Percentiles rank a stretch among this genome's conserved stretches.
phyloP scores from a whole-genome alignment of 2,888 invertebrate species.

The Dolomedes plantarius region DNA sequence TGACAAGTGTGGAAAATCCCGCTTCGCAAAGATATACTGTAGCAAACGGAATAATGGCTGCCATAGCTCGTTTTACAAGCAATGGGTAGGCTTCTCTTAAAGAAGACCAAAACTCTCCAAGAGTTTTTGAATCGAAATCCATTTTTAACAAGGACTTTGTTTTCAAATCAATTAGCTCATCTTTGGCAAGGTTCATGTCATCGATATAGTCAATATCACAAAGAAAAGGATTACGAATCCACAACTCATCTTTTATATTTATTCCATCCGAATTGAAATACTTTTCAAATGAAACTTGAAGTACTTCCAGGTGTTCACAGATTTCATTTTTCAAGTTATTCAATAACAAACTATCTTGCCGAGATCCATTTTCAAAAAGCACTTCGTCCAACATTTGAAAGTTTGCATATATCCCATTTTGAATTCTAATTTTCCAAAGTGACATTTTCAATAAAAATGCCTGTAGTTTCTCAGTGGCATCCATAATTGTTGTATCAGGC shows the following conservation, averaged over 20 bases:
- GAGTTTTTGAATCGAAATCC: conserved; percentile 39
- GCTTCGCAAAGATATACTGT: conserved; percentile 44
- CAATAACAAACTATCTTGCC: conserved; percentile 30
- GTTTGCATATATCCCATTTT: conserved; percentile 28
- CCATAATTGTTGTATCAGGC: conserved; percentile 28
- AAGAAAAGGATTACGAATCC: conserved; percentile 50
- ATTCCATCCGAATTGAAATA: conserved; percentile 38
- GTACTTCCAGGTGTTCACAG: no score
- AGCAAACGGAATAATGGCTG: conserved; percentile 43
- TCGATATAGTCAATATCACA: conserved; percentile 47
- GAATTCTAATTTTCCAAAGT: conserved; percentile 20
- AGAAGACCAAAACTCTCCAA: conserved; percentile 22
- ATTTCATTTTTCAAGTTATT: no score
- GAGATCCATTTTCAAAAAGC: conserved; percentile 34
- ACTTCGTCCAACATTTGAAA: conserved; percentile 36
- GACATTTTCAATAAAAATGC: conserved; percentile 29
- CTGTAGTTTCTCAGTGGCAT: conserved; percentile 32
- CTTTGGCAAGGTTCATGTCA: conserved; percentile 46
- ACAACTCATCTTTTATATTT: conserved; percentile 50
- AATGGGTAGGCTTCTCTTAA: conserved; percentile 48
- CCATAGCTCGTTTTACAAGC: conserved; percentile 45
- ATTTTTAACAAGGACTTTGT: conserved; percentile 42
- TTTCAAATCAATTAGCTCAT: conserved; percentile 46
- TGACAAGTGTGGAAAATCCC: conserved; percentile 36
- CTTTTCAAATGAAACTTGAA: no score